Evolutionary conservation across 2,797 vertebrate species (phyloP), one percentile per base, ranked within the genome.

Genomic region (Cossypha niveicapilla): DNA sequence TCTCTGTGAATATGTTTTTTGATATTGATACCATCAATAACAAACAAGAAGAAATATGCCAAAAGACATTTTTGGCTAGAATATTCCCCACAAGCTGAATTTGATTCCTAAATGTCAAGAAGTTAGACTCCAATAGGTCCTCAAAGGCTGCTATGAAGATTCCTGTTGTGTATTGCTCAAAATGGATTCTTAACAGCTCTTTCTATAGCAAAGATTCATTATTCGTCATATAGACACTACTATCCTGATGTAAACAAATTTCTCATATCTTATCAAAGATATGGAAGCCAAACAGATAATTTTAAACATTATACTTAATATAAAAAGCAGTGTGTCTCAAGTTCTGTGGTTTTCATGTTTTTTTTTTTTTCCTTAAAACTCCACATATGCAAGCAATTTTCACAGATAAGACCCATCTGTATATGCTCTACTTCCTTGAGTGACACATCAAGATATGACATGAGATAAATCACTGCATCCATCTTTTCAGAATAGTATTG

Each of bases 391-490:
- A 61, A 85, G 32, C 4, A 6, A 61, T 62, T 70, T 62, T 60
- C 65, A 54, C 4, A 74, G 13, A 65, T 73, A 50, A 54, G 22
- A 70, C 37, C 27, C 15, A 16, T 60, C 28, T 72, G 15, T 39
- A 37, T 58, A 35, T 66, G 63, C 70, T 88, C 78, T 86, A 32
- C 5, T 94, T 81, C 47, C 60, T 65, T 73, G 62, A 48, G 27
- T 86, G 68, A 83, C 65, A 81, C 32, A 51, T 85, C 70, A 82
- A 81, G 65, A 81, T 56, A 62, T 1, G 30, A 68, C 48, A 61
- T 48, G 65, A 18, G 62, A 86, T 42, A 92, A 89, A 70, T 62
- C 42, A 39, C 28, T 79, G 35, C 42, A 68, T 95, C 75, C 68
- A 0, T 88, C 68, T 83, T 87, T 82, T 86, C 32, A 70, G 13